Percentiles rank a stretch among this genome's conserved stretches.
These are phyloP conservation scores for Halocynthia aurantium DNA, from an alignment of 23 tunicate genomes.

Conservation along the genomic window DNA sequence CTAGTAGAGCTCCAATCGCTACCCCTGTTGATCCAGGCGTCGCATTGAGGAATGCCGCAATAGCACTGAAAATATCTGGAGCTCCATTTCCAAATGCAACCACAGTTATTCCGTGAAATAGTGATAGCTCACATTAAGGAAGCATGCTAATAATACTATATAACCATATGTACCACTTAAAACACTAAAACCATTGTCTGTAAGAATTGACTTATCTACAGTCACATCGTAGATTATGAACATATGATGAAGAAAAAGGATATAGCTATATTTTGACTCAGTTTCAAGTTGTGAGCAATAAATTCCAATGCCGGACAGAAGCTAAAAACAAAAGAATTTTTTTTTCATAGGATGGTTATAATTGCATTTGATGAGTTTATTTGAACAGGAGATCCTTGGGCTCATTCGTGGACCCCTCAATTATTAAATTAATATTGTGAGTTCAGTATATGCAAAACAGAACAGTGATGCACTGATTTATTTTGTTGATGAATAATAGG, in stretches of 20 bases:
- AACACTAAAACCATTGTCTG: no score
- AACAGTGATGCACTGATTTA: no score
- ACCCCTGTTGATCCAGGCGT: conserved; percentile 71
- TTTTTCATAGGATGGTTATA: no score
- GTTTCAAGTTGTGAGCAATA: conserved; percentile 73
- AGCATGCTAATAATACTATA: not conserved
- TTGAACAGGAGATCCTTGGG: no score
- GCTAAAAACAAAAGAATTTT: conserved; percentile 34
- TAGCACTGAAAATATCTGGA: conserved; percentile 96
- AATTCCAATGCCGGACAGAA: conserved; percentile 84
- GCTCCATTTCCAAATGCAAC: conserved; percentile 99
- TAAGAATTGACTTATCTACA: no score
- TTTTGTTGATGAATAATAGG: no score
- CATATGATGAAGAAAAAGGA: conserved; percentile 41
- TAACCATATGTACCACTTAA: no score
- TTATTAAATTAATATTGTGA: no score
- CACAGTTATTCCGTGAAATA: conserved; percentile 76
- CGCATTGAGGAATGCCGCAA: conserved; percentile 85
- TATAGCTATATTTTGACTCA: conserved; percentile 89
- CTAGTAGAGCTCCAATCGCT: conserved; percentile 89
- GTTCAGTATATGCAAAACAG: no score
- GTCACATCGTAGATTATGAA: not conserved
- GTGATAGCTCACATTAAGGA: no score
- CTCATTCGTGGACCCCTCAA: no score
- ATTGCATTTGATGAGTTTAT: no score